Base-by-base conservation (phyloP, 2,797 vertebrate species). In the Natrix natrix region DNA sequence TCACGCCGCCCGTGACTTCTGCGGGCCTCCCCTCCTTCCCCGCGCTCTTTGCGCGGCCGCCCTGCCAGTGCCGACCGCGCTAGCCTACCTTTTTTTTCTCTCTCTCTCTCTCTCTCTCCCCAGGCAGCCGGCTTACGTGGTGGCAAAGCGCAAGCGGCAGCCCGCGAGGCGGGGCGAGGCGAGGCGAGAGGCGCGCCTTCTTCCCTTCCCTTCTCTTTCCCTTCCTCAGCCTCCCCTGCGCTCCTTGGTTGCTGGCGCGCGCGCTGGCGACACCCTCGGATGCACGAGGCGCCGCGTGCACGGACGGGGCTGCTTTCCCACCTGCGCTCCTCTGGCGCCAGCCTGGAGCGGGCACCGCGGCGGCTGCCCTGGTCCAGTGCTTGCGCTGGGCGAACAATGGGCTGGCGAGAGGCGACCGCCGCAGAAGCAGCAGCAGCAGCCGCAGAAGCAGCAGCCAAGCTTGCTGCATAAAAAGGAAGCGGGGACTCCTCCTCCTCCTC, bases 321-420 rank as follows among this genome's bases (percentile, higher is more conserved):
- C 92, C 93, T 92, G 93, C 88, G 91, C 63, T 37, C 37, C 74
- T 54, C 86, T 61, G 1, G 37, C 66, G 48, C n/a, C 63, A 48
- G 28, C 90, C 61, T 2, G 59, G 90, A 32, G 87, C 87, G 24
- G 87, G 69, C 56, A 24, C 57, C 3, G 87, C 57, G 66, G 4
- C 43, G 11, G 91, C 87, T 56, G 28, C 86, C 83, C 66, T 12
- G 43, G 60, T 61, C 87, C 57, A 6, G 89, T 22, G 86, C 86
- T 83, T 86, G 78, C 91, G 86, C 92, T 59, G 95, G 55, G 92
- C 87, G 74, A 83, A 94, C 93, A 91, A 94, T 91, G 20, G 88
- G 92, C 93, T 26, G 55, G 95, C 94, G 26, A 78, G 61, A 60
- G 22, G 48, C 86, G 1, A 83, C 92, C 86, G 93, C 88, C 66